Conservation (phyloP, 2,888 invertebrate species). For the Volucella inflata region DNA sequence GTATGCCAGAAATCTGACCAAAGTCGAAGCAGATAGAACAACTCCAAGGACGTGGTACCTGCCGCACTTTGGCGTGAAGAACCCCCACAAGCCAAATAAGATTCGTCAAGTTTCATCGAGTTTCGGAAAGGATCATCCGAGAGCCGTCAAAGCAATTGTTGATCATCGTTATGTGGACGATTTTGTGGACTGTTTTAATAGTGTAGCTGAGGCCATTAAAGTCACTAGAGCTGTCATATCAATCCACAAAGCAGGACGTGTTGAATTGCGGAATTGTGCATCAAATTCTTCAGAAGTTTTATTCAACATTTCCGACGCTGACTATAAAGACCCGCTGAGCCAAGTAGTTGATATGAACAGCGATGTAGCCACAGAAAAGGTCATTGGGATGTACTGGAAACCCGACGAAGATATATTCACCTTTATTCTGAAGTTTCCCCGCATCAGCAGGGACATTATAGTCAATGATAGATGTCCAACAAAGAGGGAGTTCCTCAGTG, state of each 20-base stretch:
- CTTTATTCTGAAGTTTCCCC: background rate
- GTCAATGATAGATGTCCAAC: constrained; percentile 6
- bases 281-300: no score
- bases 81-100: constrained; percentile 20
- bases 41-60: no score
- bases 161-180: no score
- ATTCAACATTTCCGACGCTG: background rate
- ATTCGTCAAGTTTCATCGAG: constrained; percentile 20
- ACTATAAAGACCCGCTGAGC: background rate
- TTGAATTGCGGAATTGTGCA: no score
- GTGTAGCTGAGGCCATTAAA: no score
- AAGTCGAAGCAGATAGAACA: no score
- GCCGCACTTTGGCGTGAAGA: background rate
- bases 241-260: no score
- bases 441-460: background rate
- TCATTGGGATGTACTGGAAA: constrained; percentile 35
- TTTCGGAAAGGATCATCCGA: constrained; percentile 19
- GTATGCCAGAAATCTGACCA: no score
- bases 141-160: constrained; percentile 10
- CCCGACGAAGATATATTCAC: background rate
- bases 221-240: no score
- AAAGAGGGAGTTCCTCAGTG: constrained; percentile 21
- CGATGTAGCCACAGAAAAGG: background rate
- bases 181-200: no score
- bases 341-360: constrained; percentile 20